A percentile compares a stretch with the other conserved stretches of the same genome.
phyloP scores from a whole-genome alignment of 2,113 vertebrate genomes.

The Vanacampus margaritifer region DNA sequence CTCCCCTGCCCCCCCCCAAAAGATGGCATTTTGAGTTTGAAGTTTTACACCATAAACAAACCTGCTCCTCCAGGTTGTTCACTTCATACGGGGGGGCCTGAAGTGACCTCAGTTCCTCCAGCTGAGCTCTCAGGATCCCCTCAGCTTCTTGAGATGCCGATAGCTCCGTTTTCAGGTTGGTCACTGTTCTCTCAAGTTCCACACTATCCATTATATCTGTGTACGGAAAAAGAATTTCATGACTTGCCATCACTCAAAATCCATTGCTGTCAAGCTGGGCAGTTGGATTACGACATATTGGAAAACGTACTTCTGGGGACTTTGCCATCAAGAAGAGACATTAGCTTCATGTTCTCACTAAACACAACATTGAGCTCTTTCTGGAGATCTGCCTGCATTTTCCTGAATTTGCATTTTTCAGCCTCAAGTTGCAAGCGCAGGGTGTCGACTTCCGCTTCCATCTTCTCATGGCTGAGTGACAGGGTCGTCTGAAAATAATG shows the following conservation, averaged over 20 bases:
- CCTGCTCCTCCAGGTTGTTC: constrained; percentile 73
- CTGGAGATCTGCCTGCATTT: constrained; percentile 85
- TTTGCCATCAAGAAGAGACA: constrained; percentile 78
- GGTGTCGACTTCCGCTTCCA: constrained; percentile 72
- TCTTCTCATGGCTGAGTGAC: constrained; percentile 59
- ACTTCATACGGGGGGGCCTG: constrained; percentile 56
- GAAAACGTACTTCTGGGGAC: constrained; percentile 81
- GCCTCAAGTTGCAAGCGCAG: constrained; percentile 73
- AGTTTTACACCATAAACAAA: constrained; percentile 3
- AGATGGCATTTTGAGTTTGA: background rate
- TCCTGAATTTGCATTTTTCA: constrained; percentile 72
- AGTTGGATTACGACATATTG: background rate
- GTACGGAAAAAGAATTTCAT: constrained; percentile 9
- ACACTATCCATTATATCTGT: constrained; percentile 66
- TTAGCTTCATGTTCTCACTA: constrained; percentile 84
- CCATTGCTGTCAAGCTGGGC: background rate
- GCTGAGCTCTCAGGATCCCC: constrained; percentile 24
- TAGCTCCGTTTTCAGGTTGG: constrained; percentile 72
- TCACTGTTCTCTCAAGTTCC: constrained; percentile 73
- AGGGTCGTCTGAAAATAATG: constrained; percentile 67
- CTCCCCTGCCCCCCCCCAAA: background rate
- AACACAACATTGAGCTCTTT: constrained; percentile 82
- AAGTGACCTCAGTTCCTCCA: constrained; percentile 57
- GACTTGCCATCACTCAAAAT: background rate
- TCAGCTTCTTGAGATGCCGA: constrained; percentile 59